Base-by-base conservation (phyloP, 2,797 vertebrate genomes). In the Silurus aristotelis region DNA sequence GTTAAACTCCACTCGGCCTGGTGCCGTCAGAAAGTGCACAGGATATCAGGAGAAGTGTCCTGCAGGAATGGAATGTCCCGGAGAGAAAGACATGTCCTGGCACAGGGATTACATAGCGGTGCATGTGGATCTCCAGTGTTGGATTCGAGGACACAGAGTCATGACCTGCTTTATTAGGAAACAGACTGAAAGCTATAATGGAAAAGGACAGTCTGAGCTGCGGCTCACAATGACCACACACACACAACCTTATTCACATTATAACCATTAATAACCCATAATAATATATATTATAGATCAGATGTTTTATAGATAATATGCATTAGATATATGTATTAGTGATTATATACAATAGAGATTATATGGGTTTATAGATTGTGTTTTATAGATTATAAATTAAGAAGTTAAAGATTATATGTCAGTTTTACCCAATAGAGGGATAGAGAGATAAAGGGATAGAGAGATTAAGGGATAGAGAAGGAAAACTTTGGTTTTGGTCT, bases 61-160 rank as follows among this genome's bases (percentile, higher is more conserved):
- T 31, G 27, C 58, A 72, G 67, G 75, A 22, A 83, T 70, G 72
- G 19, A 72, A 79, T 83, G 81, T 86, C 56, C 85, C 12, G 5
- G 19, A 55, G 27, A 13, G 71, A 6, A 71, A 20, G 6, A 61
- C 52, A 55, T 27, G 22, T 80, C 82, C 80, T 66, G 63, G 43
- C 19, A 12, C 17, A 81, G 66, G 43, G 14, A 78, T 88, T 89
- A 78, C 60, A 83, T 84, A 88, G 87, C n/a, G n/a, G 3, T 43
- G 38, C 25, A 61, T 56, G 48, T 77, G 83, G 38, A 58, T 64
- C 38, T 60, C 56, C 20, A 25, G 46, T 76, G 64, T 38, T 52
- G 61, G 46, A 68, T 84, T 67, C 72, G 61, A 58, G 43, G 56
- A 64, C 56, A 48, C 38, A 63, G 64, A 46, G 70, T 80, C 56